phyloP scores from a whole-genome alignment of 2,888 invertebrate species.

The Platycheirus rosarum region DNA sequence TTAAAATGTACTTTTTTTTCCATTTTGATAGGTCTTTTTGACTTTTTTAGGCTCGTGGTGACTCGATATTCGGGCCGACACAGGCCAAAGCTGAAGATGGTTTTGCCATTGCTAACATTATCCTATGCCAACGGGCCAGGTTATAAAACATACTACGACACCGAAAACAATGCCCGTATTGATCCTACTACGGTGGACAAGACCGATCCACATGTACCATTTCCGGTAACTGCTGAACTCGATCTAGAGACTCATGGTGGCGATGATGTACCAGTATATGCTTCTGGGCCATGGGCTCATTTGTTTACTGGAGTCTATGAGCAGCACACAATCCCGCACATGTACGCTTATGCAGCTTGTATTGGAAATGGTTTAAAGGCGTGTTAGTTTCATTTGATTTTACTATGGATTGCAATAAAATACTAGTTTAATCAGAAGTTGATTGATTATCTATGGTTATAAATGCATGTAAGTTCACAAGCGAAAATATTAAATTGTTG shows the following conservation, averaged over 20 bases:
- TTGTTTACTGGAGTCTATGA: constrained; percentile 91
- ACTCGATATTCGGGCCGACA: constrained; percentile 77
- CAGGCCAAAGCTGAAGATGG: constrained; percentile 83
- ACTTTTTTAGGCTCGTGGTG: constrained; percentile 77
- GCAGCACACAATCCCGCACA: constrained; percentile 90
- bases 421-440: neutral
- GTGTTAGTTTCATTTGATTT: constrained; percentile 67
- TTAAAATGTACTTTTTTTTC: neutral
- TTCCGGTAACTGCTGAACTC: constrained; percentile 84
- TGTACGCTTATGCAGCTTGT: constrained; percentile 89
- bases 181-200: constrained; percentile 78
- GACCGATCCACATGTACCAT: constrained; percentile 79
- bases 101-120: constrained; percentile 86
- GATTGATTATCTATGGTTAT: neutral
- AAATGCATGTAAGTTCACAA: too few relatives aligned
- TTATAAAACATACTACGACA: constrained; percentile 81
- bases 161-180: constrained; percentile 75
- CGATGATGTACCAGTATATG: constrained; percentile 91
- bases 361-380: constrained; percentile 86
- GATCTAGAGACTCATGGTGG: constrained; percentile 88
- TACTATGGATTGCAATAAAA: constrained; percentile 16
- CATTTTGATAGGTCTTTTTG: too few relatives aligned
- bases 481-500: too few relatives aligned
- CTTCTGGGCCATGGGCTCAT: constrained; percentile 90
- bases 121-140: constrained; percentile 91